Conservation (phyloP, 2,113 vertebrate species). For the Echinops telfairi region DNA sequence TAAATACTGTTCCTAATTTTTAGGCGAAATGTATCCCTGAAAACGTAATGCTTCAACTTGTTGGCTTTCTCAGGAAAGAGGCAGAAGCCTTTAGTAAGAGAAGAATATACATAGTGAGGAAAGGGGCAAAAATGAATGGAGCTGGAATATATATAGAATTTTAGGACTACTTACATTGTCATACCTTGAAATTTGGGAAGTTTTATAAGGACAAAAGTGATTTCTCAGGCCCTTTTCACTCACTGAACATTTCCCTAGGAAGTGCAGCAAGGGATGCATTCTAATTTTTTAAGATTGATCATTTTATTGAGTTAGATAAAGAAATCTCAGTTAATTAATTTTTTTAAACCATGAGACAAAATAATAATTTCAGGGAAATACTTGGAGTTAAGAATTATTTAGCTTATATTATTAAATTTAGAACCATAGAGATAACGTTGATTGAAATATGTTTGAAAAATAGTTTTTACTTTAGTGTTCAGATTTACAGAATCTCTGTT, state of each 20-base stretch:
- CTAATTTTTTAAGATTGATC: neutral
- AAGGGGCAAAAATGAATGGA: neutral
- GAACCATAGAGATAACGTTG: conserved; percentile 15
- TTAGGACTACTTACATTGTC: neutral
- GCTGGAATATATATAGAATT: neutral
- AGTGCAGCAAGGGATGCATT: neutral
- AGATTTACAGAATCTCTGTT: conserved; percentile 19
- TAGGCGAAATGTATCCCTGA: neutral
- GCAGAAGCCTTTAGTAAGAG: neutral
- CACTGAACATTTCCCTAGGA: neutral
- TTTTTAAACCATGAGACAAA: conserved; percentile 26
- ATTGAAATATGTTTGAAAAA: conserved; percentile 1
- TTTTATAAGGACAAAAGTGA: neutral
- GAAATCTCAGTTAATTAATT: neutral
- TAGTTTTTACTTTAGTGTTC: neutral
- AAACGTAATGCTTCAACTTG: neutral
- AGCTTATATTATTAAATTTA: conserved; percentile 20
- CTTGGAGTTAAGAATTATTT: neutral
- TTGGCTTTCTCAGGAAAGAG: neutral
- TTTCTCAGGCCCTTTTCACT: neutral
- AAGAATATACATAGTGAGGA: neutral
- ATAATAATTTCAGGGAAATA: neutral
- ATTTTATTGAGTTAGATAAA: conserved; percentile 22
- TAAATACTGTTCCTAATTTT: neutral
- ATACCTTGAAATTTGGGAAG: neutral